These are phyloP conservation scores for Tachina fera DNA, from an alignment of 2,888 invertebrate genomes.

Conservation along the genomic window DNA sequence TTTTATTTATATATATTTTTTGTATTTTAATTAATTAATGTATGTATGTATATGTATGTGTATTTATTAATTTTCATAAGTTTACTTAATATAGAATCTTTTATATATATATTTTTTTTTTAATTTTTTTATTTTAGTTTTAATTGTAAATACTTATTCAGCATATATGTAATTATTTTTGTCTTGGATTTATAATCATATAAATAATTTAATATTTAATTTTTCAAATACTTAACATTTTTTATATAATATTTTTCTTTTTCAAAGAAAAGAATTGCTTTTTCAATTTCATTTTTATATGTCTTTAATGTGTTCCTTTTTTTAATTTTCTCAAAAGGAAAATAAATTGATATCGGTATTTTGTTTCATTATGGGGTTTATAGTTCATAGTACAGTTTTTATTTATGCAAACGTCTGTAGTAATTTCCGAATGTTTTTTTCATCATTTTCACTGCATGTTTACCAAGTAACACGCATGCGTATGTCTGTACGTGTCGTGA, in stretches of 20 bases:
- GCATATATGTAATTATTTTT: conserved; percentile 59
- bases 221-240: conserved; percentile 70
- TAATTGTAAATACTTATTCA: conserved; percentile 68
- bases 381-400: neutral
- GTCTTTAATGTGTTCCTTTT: conserved; percentile 47
- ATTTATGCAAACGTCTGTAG: conserved; percentile 29
- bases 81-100: conserved; percentile 8
- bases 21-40: neutral
- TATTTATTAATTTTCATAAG: conserved; percentile 18
- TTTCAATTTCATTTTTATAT: conserved; percentile 70
- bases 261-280: conserved; percentile 79
- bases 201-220: conserved; percentile 51
- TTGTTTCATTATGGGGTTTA: neutral
- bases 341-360: conserved; percentile 25
- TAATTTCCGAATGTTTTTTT: neutral
- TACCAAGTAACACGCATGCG: too few relatives aligned
- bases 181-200: conserved; percentile 47
- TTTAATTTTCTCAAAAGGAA: conserved; percentile 26
- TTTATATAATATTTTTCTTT: conserved; percentile 71
- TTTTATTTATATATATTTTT: conserved; percentile 27
- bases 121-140: conserved; percentile 33
- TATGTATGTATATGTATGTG: neutral
- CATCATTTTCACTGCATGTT: neutral
- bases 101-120: neutral
- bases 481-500: too few relatives aligned